Conservation (phyloP, 2,888 invertebrate species). For the Rhimphoctona megacephalus region DNA sequence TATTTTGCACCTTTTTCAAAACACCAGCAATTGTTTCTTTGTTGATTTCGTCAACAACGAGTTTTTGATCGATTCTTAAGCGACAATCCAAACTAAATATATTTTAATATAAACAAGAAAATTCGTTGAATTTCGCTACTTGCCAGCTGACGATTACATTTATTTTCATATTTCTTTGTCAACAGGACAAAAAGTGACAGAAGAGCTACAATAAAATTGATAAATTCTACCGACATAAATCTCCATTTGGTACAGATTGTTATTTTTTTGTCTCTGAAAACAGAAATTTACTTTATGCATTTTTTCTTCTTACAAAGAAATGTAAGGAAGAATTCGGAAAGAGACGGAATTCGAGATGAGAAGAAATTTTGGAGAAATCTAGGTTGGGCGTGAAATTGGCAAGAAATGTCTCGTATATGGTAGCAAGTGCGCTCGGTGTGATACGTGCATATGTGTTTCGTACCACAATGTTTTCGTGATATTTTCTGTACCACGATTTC, state of each 20-base stretch:
- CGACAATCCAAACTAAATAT: background rate
- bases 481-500: conserved; percentile 24
- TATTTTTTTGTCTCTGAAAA: background rate
- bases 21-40: background rate
- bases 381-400: background rate
- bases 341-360: background rate
- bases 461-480: conserved; percentile 41
- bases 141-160: background rate
- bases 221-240: too few species aligned
- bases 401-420: conserved; percentile 2
- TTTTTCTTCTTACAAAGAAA: background rate
- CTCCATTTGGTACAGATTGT: too few species aligned
- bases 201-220: background rate
- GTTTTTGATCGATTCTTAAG: background rate
- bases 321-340: background rate
- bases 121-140: background rate
- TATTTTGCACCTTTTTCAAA: background rate
- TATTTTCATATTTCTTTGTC: background rate
- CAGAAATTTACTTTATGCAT: background rate
- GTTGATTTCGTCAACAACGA: background rate
- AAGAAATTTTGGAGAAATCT: background rate
- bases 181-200: background rate
- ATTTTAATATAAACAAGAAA: background rate
- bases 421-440: conserved; percentile 10
- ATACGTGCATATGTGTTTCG: conserved; percentile 13